phyloP scores from a whole-genome alignment of 2,797 vertebrate species.

The Glyptemys insculpta region DNA sequence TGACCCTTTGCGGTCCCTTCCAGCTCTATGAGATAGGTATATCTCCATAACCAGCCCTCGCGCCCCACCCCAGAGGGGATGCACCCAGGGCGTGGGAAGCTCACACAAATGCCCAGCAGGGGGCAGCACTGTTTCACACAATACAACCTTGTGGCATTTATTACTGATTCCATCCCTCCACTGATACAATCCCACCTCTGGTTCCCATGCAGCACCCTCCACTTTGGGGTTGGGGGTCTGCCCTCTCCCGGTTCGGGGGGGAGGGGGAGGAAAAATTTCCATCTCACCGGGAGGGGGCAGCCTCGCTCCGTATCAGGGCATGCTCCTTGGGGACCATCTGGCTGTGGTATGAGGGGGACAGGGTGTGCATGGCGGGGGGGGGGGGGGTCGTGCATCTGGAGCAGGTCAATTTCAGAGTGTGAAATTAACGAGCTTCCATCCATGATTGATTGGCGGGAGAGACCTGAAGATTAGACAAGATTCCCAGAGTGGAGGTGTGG shows the following conservation, averaged over 20 bases:
- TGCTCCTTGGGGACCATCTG: neutral
- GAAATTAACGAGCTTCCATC: neutral
- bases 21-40: no score
- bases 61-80: neutral
- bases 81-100: neutral
- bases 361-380: rapidly evolving
- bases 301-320: neutral
- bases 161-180: neutral
- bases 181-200: neutral
- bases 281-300: neutral
- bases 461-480: neutral
- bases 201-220: neutral
- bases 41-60: no score
- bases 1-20: no score
- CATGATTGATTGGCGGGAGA: neutral
- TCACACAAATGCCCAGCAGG: neutral
- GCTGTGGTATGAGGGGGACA: neutral
- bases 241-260: neutral
- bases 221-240: neutral
- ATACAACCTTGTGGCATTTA: neutral
- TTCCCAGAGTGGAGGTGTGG: neutral
- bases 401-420: neutral
- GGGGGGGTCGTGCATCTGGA: neutral
- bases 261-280: neutral
- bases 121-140: neutral